Conservation (phyloP, 2,113 vertebrate species). For the Salvelinus alpinus region DNA sequence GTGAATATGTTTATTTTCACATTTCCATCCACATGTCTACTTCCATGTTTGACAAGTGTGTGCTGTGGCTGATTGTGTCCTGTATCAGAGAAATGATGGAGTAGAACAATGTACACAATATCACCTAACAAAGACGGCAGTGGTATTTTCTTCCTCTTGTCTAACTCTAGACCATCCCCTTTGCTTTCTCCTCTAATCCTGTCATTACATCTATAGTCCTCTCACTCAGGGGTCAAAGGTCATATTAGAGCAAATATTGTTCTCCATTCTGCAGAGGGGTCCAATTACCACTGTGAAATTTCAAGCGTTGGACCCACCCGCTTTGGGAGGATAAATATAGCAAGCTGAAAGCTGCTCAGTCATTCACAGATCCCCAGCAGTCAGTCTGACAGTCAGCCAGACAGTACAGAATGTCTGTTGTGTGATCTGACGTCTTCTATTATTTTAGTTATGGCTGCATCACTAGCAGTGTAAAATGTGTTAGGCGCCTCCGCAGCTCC, state of each 20-base stretch:
- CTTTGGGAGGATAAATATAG: slow-evolving; percentile 56
- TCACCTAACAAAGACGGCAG: slow-evolving; percentile 43
- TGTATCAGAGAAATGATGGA: slow-evolving; percentile 44
- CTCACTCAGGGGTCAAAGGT: slow-evolving; percentile 56
- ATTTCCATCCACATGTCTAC: slow-evolving; percentile 6
- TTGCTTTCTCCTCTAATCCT: slow-evolving; percentile 32
- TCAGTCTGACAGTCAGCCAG: slow-evolving; percentile 22
- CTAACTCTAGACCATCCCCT: slow-evolving; percentile 1
- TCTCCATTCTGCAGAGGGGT: slow-evolving; percentile 57
- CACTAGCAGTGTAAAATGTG: slow-evolving; percentile 47
- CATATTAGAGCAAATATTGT: slow-evolving; percentile 60
- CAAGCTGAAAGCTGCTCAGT: slow-evolving; percentile 10
- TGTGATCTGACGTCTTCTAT: slow-evolving; percentile 15
- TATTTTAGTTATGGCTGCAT: slow-evolving; percentile 41
- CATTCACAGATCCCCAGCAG: neutral
- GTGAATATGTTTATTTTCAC: neutral
- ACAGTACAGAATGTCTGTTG: slow-evolving; percentile 31
- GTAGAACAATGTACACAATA: slow-evolving; percentile 32
- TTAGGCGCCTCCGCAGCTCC: slow-evolving; percentile 21
- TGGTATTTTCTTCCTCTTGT: slow-evolving; percentile 8
- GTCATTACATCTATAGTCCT: slow-evolving; percentile 55
- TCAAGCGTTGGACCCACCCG: slow-evolving; percentile 38
- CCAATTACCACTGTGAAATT: slow-evolving; percentile 64
- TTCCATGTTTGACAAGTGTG: slow-evolving; percentile 35
- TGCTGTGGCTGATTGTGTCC: slow-evolving; percentile 17